phyloP scores from a whole-genome alignment of 2,113 vertebrate genomes.

The Antechinus stuartii region DNA sequence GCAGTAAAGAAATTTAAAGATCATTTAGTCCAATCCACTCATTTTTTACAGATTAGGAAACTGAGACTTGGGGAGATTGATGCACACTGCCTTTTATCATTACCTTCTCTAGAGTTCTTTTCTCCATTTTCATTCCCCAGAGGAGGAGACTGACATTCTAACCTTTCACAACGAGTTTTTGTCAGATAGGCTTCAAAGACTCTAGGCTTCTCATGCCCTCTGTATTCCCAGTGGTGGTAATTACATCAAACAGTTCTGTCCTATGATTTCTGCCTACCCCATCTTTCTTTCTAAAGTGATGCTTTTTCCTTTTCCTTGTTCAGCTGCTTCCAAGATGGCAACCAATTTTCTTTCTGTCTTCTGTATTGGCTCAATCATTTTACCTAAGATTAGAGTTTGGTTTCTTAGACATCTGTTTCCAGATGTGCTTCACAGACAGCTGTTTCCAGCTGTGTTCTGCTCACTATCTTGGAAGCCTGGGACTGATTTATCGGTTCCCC shows the following conservation, averaged over 20 bases:
- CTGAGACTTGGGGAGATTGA: not conserved
- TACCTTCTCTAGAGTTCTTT: not conserved
- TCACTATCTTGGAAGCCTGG: not conserved
- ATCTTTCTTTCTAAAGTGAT: conserved; percentile 5
- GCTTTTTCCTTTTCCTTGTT: not conserved
- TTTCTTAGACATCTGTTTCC: not conserved
- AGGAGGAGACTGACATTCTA: not conserved
- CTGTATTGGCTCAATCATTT: conserved; percentile 6
- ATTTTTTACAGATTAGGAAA: not conserved
- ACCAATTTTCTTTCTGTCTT: not conserved
- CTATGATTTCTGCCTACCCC: not conserved
- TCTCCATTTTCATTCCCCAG: not conserved
- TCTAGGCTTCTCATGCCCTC: not conserved
- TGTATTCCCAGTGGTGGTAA: not conserved
- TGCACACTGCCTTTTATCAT: not conserved
- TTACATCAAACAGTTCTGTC: not conserved
- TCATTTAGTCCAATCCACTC: not conserved
- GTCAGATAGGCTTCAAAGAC: not conserved
- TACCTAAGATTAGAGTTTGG: not conserved
- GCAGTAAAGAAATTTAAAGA: not conserved
- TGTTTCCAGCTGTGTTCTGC: not conserved
- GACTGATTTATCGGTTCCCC: not conserved
- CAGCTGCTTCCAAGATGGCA: not conserved
- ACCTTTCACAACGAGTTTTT: not conserved
- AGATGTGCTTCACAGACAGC: not conserved